phyloP scores from a whole-genome alignment of 2,797 vertebrate genomes.

The Chromis chromis region DNA sequence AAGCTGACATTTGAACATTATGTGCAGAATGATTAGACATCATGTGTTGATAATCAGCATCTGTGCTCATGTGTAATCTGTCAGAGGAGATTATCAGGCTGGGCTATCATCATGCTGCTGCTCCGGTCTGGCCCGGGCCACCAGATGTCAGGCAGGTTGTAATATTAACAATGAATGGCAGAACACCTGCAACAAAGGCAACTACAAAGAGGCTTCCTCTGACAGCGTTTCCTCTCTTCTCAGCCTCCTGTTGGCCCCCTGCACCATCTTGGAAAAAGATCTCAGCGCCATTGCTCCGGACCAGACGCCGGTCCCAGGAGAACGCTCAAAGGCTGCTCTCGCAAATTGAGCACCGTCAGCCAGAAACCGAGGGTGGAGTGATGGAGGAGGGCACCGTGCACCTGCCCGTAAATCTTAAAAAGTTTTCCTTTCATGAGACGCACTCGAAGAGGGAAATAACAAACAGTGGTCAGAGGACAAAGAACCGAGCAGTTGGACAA shows the following conservation, averaged over 20 bases:
- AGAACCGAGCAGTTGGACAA: slow-evolving; percentile 52
- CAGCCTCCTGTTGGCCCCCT: slow-evolving; percentile 79
- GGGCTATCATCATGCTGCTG: slow-evolving; percentile 34
- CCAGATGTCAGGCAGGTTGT: slow-evolving; percentile 85
- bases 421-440: slow-evolving; percentile 74
- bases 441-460: slow-evolving; percentile 75
- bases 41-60: slow-evolving; percentile 39
- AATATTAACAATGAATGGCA: slow-evolving; percentile 87
- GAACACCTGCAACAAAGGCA: slow-evolving; percentile 89
- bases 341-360: slow-evolving; percentile 72
- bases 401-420: slow-evolving; percentile 82
- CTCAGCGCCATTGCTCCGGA: slow-evolving; percentile 73
- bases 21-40: background rate
- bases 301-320: slow-evolving; percentile 72
- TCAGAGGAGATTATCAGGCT: slow-evolving; percentile 44
- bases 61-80: slow-evolving; percentile 54
- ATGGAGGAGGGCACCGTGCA: slow-evolving; percentile 73
- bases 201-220: slow-evolving; percentile 87
- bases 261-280: slow-evolving; percentile 86
- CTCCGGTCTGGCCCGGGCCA: slow-evolving; percentile 60
- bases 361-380: slow-evolving; percentile 70
- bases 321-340: slow-evolving; percentile 69
- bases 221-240: slow-evolving; percentile 84
- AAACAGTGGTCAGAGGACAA: slow-evolving; percentile 71
- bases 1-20: background rate